Evolutionary conservation across 2,888 invertebrate species (phyloP), one percentile per base, ranked within the genome.

Genomic region (Acheta domesticus): DNA sequence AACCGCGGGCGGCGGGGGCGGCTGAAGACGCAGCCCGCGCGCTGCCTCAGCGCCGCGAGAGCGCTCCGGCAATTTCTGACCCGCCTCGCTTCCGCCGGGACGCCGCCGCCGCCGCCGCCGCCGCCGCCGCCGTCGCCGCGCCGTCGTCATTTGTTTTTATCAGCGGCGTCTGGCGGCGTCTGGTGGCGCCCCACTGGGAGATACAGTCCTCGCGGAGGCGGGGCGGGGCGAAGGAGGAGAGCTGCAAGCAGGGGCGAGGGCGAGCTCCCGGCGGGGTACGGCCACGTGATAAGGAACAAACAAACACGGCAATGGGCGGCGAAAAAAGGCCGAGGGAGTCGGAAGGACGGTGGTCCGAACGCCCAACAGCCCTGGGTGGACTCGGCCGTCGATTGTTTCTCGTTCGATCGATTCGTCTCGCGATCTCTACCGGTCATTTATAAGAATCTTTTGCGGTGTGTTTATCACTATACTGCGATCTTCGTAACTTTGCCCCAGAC

Each of bases 81-180:
- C 79, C 76, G 20, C 19, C 50, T 50, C 20, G 75, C 76, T 76
- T 79, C 79, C 79, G 76, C 74, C 78, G 78, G 78, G 78, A 78
- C 78, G 36, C 73, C 78, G 12, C 78, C 16, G 50, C 62, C 62
- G 62, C 8, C 76, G 76, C 75, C 75, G 23, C 5, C 36, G 75
- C 76, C 76, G 48, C 16, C 48, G 77, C n/a, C 16, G 50, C 62
- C 62, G 62, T n/a, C 76, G 76, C 75, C 75, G 23, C 36, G 75
- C 76, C 76, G 48, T 62, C 48, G 77, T 76, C 79, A 79, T 79
- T 79, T 79, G 79, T 79, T 79, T 79, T 79, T 79, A 79, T 79
- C 79, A 79, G 77, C 62, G 48, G 76, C 62, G 76, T 79, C 73
- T 73, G 62, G 62, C 16, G 62, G 14, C 62, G 62, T 62, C 62